A percentile compares a stretch with the other conserved stretches of the same genome.
Evolutionary conservation across 1,140 invertebrate genomes (phyloP).

Genomic region (Drosophila pseudoananassae): DNA sequence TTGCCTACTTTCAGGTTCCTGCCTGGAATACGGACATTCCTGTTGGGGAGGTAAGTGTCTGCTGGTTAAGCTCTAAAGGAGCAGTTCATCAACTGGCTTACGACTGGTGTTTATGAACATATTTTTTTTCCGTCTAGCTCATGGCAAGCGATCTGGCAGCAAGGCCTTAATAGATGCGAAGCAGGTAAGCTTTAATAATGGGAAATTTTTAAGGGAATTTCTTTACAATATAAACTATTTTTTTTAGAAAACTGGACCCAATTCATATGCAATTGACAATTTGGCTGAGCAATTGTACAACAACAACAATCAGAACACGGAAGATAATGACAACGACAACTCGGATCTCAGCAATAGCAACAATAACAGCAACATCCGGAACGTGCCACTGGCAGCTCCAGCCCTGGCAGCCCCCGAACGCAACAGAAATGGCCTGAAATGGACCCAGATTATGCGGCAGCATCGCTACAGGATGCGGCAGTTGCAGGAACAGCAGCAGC

Average conservation of each 20-base stretch:
- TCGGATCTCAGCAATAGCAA: constrained; percentile 21
- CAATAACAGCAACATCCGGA: constrained; percentile 17
- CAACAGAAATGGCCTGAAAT: constrained; percentile 45
- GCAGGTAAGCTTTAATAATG: constrained; percentile 36
- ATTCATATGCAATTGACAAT: constrained; percentile 34
- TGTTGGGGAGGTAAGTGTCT: constrained; percentile 80
- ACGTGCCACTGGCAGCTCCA: constrained; percentile 25
- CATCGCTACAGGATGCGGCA: constrained; percentile 51
- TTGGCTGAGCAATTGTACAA: constrained; percentile 56
- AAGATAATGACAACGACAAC: constrained; percentile 37
- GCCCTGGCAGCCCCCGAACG: constrained; percentile 1
- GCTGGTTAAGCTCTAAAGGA: not conserved
- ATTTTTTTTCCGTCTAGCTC: constrained; percentile 45
- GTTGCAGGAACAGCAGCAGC: constrained; percentile 44
- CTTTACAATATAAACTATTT: too few relatives aligned
- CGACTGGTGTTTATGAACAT: constrained; percentile 3
- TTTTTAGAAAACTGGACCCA: constrained; percentile 24
- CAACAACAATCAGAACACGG: constrained; percentile 35
- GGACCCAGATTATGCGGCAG: constrained; percentile 62
- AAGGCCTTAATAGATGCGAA: constrained; percentile 44
- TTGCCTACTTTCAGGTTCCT: constrained; percentile 71
- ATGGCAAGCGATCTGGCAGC: constrained; percentile 74
- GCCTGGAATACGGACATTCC: constrained; percentile 82
- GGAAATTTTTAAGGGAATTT: not conserved
- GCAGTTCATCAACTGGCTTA: constrained; percentile 19